Conservation (phyloP, 1,140 invertebrate genomes). For the Temnothorax curvispinosus region DNA sequence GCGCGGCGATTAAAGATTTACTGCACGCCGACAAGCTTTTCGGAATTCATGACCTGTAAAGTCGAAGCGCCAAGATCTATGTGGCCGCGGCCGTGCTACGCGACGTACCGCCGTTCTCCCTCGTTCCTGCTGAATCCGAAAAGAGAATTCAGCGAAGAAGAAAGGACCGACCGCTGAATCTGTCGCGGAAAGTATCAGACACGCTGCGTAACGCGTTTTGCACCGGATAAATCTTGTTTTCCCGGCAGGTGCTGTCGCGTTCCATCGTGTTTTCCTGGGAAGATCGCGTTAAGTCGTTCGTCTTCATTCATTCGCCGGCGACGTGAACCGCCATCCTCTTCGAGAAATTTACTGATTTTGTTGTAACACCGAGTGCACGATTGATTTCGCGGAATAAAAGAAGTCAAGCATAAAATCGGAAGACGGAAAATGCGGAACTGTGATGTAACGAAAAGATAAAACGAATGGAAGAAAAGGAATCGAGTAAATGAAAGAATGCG, state of each 20-base stretch:
- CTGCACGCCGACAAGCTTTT: slow-evolving; percentile 74
- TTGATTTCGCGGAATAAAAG: slow-evolving; percentile 52
- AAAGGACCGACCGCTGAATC: slow-evolving; percentile 40
- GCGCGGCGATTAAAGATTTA: slow-evolving; percentile 78
- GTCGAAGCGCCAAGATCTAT: slow-evolving; percentile 70
- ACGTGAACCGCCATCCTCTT: slow-evolving; percentile 3
- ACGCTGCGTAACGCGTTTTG: slow-evolving; percentile 49
- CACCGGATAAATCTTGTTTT: slow-evolving; percentile 63
- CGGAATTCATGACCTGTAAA: slow-evolving; percentile 76
- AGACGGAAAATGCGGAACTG: background rate
- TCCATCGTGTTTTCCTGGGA: background rate
- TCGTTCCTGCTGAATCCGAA: slow-evolving; percentile 56
- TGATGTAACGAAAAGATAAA: slow-evolving; percentile 22
- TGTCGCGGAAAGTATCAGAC: slow-evolving; percentile 39
- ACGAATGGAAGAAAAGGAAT: background rate
- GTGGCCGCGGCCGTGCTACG: slow-evolving; percentile 20
- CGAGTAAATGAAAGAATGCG: slow-evolving; percentile 19
- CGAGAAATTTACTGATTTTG: slow-evolving; percentile 39
- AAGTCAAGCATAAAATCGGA: slow-evolving; percentile 17
- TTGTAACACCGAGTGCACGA: slow-evolving; percentile 4
- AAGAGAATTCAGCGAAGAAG: slow-evolving; percentile 29
- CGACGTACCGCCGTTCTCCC: slow-evolving; percentile 34
- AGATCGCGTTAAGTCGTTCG: slow-evolving; percentile 40
- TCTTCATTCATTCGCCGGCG: slow-evolving; percentile 46
- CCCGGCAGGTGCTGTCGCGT: slow-evolving; percentile 9